These are phyloP conservation scores for Ridgeia piscesae DNA, from an alignment of 1,140 invertebrate genomes.

Conservation along the genomic window DNA sequence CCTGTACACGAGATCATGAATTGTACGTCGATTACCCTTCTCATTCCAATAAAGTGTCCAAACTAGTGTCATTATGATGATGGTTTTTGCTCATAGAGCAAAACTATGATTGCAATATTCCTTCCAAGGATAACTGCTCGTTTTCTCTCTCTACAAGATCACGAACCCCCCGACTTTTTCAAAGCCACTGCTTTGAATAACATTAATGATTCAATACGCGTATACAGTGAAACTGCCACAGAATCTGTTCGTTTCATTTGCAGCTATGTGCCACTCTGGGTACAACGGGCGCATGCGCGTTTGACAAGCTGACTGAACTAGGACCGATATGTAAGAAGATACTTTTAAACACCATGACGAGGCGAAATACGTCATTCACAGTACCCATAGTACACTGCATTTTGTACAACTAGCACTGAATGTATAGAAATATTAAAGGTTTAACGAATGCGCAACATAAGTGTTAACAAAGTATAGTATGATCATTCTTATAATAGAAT, in stretches of 20 bases:
- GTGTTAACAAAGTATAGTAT: no score
- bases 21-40: no score
- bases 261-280: conserved; percentile 92
- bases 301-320: conserved; percentile 86
- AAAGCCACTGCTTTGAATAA: not conserved
- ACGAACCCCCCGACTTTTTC: not conserved
- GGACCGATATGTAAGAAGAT: conserved; percentile 64
- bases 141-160: not conserved
- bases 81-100: not conserved
- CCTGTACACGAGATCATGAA: no score
- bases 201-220: not conserved
- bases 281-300: conserved; percentile 92
- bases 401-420: no score
- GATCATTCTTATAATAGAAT: no score
- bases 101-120: not conserved
- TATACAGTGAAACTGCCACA: not conserved
- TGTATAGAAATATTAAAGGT: no score
- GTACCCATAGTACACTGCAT: no score
- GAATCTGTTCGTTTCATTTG: conserved; percentile 38
- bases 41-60: not conserved
- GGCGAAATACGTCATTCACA: not conserved
- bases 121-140: not conserved
- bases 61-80: not conserved
- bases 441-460: no score
- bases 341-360: not conserved